Evolutionary conservation across 2,888 invertebrate genomes (phyloP).

Genomic region (Choreutis nemorana): DNA sequence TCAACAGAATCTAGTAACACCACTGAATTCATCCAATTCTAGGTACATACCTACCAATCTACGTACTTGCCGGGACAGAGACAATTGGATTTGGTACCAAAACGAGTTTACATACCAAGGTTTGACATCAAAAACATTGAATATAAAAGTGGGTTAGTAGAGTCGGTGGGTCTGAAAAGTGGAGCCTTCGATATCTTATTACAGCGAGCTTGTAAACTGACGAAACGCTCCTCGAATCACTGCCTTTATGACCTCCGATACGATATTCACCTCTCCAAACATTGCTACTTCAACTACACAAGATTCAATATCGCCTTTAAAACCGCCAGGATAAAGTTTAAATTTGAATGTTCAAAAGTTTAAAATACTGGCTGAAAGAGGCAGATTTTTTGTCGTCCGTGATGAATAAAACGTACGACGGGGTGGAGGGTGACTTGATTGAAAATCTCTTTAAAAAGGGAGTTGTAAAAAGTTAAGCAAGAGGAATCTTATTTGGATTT

Average conservation of each 20-base stretch:
- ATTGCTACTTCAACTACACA: constrained; percentile 15
- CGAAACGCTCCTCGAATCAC: constrained; percentile 45
- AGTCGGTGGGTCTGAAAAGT: too few relatives aligned
- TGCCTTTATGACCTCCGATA: constrained; percentile 41
- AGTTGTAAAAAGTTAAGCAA: too few relatives aligned
- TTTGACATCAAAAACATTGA: too few relatives aligned
- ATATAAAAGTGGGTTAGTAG: too few relatives aligned
- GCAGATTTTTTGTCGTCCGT: constrained; percentile 44
- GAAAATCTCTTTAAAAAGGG: constrained; percentile 39
- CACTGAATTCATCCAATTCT: too few relatives aligned
- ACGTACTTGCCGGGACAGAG: too few relatives aligned
- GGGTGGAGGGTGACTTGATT: constrained; percentile 34
- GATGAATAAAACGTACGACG: constrained; percentile 39
- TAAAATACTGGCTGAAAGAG: constrained; percentile 27
- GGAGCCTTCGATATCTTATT: constrained; percentile 52
- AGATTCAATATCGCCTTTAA: constrained; percentile 19
- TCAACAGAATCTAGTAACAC: too few relatives aligned
- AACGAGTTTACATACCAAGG: too few relatives aligned
- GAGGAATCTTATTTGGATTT: too few relatives aligned
- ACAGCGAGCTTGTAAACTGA: constrained; percentile 48
- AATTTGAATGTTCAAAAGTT: constrained; percentile 10
- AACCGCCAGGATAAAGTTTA: constrained; percentile 10
- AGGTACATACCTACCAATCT: too few relatives aligned
- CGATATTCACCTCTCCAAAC: constrained; percentile 41
- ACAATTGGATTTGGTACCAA: too few relatives aligned